Base-by-base conservation (phyloP, 1,140 invertebrate genomes). In the Dryas iulia region DNA sequence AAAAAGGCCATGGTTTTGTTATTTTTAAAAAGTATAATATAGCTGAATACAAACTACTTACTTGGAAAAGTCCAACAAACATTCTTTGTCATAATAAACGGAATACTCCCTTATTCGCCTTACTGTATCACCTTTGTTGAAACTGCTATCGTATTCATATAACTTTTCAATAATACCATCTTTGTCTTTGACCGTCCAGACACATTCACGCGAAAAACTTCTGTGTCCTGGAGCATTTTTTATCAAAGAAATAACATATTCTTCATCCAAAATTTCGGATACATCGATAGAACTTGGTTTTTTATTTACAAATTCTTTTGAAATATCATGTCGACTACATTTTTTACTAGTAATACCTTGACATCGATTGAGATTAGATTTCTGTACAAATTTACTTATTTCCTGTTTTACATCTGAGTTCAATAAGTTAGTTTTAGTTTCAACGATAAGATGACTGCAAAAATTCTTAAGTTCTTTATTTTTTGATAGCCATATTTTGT, bases 151-250 rank as follows among this genome's bases (percentile, higher is more conserved):
- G 54, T 81, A 89, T 73, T 91, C 86, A 28, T 88, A 91, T 14
- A 91, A 58, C 62, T 88, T 91, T 74, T 89, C 81, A 56, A 91
- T 88, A 18, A 88, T 71, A 39, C 88, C 88, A 56, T 88, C 74
- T 70, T 84, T 86, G 66, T 91, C 84, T 74, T 91, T 89, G 5
- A 88, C 74, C 7, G 88, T 86, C 83, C 84, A 89, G 25, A 89
- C 75, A 54, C 69, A 83, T 76, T 90, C 83, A 14, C 82, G 86
- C 1, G 84, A 79, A 23, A 84, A 72, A 6, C 78, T 82, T 56
- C 75, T 81, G 8, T 86, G 66, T 70, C 75, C 84, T 25, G 83
- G 84, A 25, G 73, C 72, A 24, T 80, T 76, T 56, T 80, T 77
- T 10, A 73, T 28, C 14, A 81, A 64, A 11, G 66, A 54, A 11